phyloP scores from a whole-genome alignment of 2,888 invertebrate species.

The Apomyelois bistriatella region DNA sequence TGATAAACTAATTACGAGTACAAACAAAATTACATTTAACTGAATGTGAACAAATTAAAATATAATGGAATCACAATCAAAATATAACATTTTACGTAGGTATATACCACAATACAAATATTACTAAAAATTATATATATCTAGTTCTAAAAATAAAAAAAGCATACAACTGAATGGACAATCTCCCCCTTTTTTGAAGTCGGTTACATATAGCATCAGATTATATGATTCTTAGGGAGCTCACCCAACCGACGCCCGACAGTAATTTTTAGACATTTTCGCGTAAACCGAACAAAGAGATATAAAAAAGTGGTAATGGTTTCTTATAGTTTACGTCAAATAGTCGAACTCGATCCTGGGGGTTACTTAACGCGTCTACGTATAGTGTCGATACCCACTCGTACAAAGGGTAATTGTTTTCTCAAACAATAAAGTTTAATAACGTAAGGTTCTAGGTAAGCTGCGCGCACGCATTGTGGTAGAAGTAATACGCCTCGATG shows the following conservation, averaged over 20 bases:
- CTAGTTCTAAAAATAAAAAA: too few species aligned
- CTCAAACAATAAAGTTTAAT: constrained; percentile 73
- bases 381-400: constrained; percentile 63
- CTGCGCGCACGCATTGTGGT: constrained; percentile 46
- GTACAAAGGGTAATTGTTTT: constrained; percentile 79
- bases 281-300: constrained; percentile 51
- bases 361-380: constrained; percentile 66
- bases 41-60: too few species aligned
- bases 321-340: constrained; percentile 45
- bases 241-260: background rate
- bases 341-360: constrained; percentile 59
- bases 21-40: too few species aligned
- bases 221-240: too few species aligned
- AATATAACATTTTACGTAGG: too few species aligned
- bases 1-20: too few species aligned
- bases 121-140: too few species aligned
- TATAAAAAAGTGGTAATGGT: constrained; percentile 48
- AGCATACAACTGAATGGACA: too few species aligned
- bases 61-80: too few species aligned
- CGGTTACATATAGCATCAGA: too few species aligned
- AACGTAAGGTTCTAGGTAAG: constrained; percentile 72
- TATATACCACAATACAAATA: too few species aligned
- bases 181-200: too few species aligned
- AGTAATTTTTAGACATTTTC: constrained; percentile 15
- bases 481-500: constrained; percentile 38